Evolutionary conservation across 1,140 invertebrate genomes (phyloP).

Genomic region (Ips typographus): DNA sequence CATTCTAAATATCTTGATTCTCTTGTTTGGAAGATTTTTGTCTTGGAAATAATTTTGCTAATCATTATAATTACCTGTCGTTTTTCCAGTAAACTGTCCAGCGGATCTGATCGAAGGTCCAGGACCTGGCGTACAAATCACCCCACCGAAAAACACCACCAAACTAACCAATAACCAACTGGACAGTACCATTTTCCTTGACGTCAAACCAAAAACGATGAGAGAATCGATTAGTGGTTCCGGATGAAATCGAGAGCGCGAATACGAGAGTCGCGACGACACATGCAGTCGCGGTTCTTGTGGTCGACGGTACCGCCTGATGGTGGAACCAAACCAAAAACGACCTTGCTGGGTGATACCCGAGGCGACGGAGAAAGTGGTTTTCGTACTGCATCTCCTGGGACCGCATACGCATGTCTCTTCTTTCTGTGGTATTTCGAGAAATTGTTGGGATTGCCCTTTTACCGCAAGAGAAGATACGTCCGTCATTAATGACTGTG

Average conservation of each 20-base stretch:
- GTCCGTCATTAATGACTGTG: no score
- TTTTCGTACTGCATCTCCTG: conserved; percentile 23
- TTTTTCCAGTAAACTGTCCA: conserved; percentile 34
- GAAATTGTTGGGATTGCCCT: no score
- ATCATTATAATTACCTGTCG: conserved; percentile 19
- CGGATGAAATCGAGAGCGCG: background rate
- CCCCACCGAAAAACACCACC: conserved; percentile 18
- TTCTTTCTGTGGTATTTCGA: background rate
- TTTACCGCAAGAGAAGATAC: no score
- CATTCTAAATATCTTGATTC: no score
- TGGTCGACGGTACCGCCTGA: conserved; percentile 21
- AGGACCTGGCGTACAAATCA: conserved; percentile 24
- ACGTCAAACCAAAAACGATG: background rate
- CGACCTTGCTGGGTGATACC: conserved; percentile 33
- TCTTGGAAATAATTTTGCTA: background rate
- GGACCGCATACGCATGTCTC: conserved; percentile 1
- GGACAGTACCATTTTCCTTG: background rate
- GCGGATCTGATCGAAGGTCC: conserved; percentile 29
- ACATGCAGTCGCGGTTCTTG: conserved; percentile 11
- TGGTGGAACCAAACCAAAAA: conserved; percentile 26
- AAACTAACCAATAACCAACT: conserved; percentile 10
- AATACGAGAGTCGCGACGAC: conserved; percentile 7
- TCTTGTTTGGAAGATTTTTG: no score
- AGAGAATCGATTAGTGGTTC: background rate
- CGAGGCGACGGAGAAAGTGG: conserved; percentile 35